These are phyloP conservation scores for Drosophila tani DNA, from an alignment of 1,140 invertebrate species.

Conservation along the genomic window DNA sequence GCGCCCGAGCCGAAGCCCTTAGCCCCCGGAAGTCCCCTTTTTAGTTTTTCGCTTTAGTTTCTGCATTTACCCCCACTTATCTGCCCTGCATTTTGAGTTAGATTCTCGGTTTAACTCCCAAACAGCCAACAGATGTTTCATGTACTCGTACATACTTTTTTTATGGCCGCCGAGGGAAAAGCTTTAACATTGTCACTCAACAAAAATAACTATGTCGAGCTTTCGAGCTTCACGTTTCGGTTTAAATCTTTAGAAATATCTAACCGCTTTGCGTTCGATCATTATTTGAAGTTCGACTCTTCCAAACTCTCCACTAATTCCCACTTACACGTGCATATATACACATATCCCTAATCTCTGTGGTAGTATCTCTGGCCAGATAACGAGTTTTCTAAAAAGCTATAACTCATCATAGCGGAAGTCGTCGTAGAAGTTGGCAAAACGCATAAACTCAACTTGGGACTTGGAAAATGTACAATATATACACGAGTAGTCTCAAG, in stretches of 20 bases:
- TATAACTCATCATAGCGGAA: background rate
- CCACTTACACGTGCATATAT: background rate
- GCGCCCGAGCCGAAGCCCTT: background rate
- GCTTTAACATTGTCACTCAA: conserved; percentile 10
- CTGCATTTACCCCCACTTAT: background rate
- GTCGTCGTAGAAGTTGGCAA: background rate
- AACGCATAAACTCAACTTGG: background rate
- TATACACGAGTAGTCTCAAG: too few species aligned
- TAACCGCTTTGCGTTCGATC: background rate
- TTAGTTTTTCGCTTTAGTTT: background rate
- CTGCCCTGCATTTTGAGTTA: conserved; percentile 12
- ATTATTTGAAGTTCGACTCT: conserved; percentile 1
- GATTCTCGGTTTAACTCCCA: conserved; percentile 11
- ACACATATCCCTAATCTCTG: background rate
- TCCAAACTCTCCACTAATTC: too few species aligned
- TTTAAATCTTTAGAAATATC: conserved; percentile 22
- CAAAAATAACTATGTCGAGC: conserved; percentile 13
- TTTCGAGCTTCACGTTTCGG: conserved; percentile 21
- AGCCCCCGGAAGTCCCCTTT: conserved; percentile 7
- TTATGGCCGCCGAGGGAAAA: conserved; percentile 26
- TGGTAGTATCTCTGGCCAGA: conserved; percentile 5
- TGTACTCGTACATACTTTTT: conserved; percentile 18
- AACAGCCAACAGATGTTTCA: conserved; percentile 25
- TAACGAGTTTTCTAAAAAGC: background rate
- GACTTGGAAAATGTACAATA: background rate